A percentile compares a stretch with the other conserved stretches of the same genome.
phyloP scores from a whole-genome alignment of 2,797 vertebrate genomes.

The Myotis findleyi region DNA sequence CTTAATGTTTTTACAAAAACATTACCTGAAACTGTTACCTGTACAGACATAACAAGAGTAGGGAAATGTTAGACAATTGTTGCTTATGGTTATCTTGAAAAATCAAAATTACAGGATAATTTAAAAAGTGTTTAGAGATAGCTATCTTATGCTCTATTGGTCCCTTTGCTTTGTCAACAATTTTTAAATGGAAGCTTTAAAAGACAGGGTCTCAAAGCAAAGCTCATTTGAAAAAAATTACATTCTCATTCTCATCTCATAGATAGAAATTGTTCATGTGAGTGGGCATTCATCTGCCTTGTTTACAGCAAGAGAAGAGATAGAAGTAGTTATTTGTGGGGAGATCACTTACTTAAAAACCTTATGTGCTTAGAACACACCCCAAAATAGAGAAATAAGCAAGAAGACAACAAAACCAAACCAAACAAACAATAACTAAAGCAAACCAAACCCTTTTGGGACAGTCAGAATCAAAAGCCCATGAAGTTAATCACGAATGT shows the following conservation, averaged over 20 bases:
- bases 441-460: constrained; percentile 12
- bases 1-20: constrained; percentile 22
- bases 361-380: neutral
- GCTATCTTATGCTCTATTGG: neutral
- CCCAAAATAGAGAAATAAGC: neutral
- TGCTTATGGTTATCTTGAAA: constrained; percentile 7
- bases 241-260: neutral
- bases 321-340: neutral
- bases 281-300: neutral
- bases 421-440: neutral
- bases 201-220: neutral
- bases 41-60: neutral
- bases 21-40: neutral
- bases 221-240: neutral
- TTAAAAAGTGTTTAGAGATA: constrained; percentile 17
- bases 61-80: neutral
- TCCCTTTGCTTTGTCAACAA: neutral
- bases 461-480: constrained; percentile 7
- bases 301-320: neutral
- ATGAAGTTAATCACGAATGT: neutral
- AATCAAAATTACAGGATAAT: neutral
- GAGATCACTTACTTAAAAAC: constrained; percentile 12
- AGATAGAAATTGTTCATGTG: neutral
- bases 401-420: neutral
- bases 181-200: constrained; percentile 9